Conservation (phyloP, 53 echinoderm and acorn worm species). For the Glandiceps talaboti region DNA sequence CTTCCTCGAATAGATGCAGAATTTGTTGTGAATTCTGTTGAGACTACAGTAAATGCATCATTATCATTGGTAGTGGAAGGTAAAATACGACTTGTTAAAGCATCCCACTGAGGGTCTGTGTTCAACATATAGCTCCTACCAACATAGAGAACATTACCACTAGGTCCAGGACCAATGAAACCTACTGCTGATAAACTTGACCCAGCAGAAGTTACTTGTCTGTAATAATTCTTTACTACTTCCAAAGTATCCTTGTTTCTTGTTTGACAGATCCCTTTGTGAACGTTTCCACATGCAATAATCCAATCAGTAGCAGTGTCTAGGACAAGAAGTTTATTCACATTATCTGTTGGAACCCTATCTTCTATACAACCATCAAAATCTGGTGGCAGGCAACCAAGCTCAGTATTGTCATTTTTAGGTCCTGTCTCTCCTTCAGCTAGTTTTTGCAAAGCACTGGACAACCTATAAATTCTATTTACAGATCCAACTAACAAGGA, state of each 20-base stretch:
- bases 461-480: slow-evolving; percentile 54
- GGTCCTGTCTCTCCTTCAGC: background rate
- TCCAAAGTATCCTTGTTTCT: slow-evolving; percentile 3
- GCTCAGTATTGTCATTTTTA: background rate
- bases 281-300: slow-evolving; percentile 41
- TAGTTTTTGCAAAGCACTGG: slow-evolving; percentile 23
- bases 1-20: background rate
- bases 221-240: background rate
- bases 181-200: slow-evolving; percentile 14
- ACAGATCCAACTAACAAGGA: slow-evolving; percentile 59
- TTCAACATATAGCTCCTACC: slow-evolving; percentile 35
- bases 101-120: background rate
- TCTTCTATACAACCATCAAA: background rate
- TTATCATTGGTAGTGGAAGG: background rate
- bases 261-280: slow-evolving; percentile 42
- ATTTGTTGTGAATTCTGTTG: background rate
- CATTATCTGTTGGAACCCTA: slow-evolving; percentile 13
- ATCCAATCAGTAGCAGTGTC: slow-evolving; percentile 9
- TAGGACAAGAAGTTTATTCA: slow-evolving; percentile 29
- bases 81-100: slow-evolving; percentile 15
- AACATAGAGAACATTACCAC: slow-evolving; percentile 42
- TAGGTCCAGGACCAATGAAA: slow-evolving; percentile 36
- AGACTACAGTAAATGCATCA: background rate
- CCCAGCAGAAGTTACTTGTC: background rate
- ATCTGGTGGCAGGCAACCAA: background rate